Conservation (phyloP, 2,113 vertebrate species). For the Perccottus glenii region DNA sequence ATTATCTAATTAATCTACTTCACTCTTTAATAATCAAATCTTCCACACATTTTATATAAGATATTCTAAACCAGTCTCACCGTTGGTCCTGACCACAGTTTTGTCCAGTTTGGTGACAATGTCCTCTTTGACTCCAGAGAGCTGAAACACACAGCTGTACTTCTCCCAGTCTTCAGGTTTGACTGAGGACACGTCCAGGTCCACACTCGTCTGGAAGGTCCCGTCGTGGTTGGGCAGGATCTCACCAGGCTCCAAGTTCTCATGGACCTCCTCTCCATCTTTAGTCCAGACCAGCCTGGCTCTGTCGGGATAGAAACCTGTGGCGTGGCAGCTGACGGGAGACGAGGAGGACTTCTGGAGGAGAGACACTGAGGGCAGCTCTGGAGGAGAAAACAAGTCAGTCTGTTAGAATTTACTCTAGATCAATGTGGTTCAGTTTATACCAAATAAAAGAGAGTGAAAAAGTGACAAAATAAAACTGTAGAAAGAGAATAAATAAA, state of each 20-base stretch:
- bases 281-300: neutral
- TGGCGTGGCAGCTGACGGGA: slow-evolving; percentile 9
- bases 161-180: slow-evolving; percentile 1
- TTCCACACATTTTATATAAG: too few relatives aligned
- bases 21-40: too few relatives aligned
- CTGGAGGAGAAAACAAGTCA: neutral
- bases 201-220: slow-evolving; percentile 6
- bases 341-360: slow-evolving; percentile 11
- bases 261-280: neutral
- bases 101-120: slow-evolving; percentile 1
- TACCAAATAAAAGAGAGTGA: neutral
- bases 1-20: too few relatives aligned
- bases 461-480: neutral
- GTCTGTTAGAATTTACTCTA: neutral
- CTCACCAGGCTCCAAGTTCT: slow-evolving; percentile 3
- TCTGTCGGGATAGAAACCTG: slow-evolving; percentile 1
- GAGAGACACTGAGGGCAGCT: slow-evolving; percentile 12
- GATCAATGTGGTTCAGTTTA: neutral
- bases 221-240: slow-evolving; percentile 14
- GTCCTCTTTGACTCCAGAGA: slow-evolving; percentile 7
- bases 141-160: slow-evolving; percentile 5
- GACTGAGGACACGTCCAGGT: slow-evolving; percentile 2
- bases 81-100: slow-evolving; percentile 1
- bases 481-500: neutral
- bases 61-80: neutral